phyloP scores from a whole-genome alignment of 2,888 invertebrate genomes.

The Heliconius hortense region DNA sequence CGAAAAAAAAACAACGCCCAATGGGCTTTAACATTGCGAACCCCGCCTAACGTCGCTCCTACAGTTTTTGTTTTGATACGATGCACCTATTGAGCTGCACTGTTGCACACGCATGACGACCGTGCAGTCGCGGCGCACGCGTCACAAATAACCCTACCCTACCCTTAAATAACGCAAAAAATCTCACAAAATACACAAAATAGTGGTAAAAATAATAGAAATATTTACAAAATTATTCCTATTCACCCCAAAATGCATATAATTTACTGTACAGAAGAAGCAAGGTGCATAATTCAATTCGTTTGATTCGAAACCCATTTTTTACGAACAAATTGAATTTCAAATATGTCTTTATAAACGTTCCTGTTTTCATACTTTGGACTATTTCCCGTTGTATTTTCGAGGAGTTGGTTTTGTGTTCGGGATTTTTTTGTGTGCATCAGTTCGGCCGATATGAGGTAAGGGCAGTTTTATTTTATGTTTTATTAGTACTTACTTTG shows the following conservation, averaged over 20 bases:
- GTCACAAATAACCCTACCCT: slow-evolving; percentile 52
- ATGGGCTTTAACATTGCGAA: slow-evolving; percentile 35
- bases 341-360: slow-evolving; percentile 78
- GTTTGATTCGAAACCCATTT: slow-evolving; percentile 68
- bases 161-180: slow-evolving; percentile 31
- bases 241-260: slow-evolving; percentile 16
- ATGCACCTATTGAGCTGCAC: slow-evolving; percentile 47
- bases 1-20: slow-evolving; percentile 16
- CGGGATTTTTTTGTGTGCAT: slow-evolving; percentile 38
- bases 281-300: slow-evolving; percentile 52
- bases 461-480: slow-evolving; percentile 45
- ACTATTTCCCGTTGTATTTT: slow-evolving; percentile 66
- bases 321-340: slow-evolving; percentile 77
- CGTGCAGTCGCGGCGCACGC: slow-evolving; percentile 57
- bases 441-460: slow-evolving; percentile 58
- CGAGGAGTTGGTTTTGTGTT: slow-evolving; percentile 61
- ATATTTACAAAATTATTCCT: neutral
- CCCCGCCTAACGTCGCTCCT: slow-evolving; percentile 59
- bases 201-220: neutral
- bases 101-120: slow-evolving; percentile 64
- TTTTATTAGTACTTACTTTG: neutral
- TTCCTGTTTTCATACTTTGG: slow-evolving; percentile 64
- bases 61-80: slow-evolving; percentile 76
- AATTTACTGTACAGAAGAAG: slow-evolving; percentile 54
- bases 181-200: neutral